Percentiles rank a stretch among this genome's conserved stretches.
Evolutionary conservation across 1,140 invertebrate genomes (phyloP).

Genomic region (Lepidurus arcticus): DNA sequence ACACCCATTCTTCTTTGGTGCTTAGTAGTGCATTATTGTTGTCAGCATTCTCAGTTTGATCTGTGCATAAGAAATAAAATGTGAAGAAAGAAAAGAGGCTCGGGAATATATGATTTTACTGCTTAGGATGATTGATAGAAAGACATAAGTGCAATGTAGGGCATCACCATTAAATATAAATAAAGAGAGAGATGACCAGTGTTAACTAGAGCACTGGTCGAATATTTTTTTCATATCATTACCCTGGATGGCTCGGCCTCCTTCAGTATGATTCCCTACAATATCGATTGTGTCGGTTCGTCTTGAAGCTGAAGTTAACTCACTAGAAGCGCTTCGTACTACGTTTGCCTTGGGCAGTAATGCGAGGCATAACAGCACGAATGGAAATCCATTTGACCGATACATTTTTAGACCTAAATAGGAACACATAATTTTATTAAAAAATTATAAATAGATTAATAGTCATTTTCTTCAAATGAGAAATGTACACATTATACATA

Average conservation of each 20-base stretch:
- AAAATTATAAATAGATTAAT: neutral
- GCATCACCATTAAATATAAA: no score
- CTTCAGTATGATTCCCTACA: constrained; percentile 11
- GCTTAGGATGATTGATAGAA: no score
- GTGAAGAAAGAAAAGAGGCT: neutral
- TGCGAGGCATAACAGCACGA: neutral
- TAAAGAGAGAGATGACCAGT: no score
- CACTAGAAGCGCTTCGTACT: neutral
- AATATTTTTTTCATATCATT: neutral
- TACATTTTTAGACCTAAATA: neutral
- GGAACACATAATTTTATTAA: neutral
- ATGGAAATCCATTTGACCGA: neutral
- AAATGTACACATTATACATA: neutral
- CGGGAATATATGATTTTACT: no score
- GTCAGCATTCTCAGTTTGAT: neutral
- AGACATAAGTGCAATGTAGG: no score
- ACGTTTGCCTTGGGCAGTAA: neutral
- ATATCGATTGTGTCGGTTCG: neutral
- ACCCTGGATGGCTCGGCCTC: neutral
- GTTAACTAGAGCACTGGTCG: no score
- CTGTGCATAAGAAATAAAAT: neutral
- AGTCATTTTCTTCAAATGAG: neutral
- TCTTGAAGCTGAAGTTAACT: neutral
- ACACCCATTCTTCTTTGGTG: neutral
- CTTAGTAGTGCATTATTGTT: neutral